Conservation (phyloP, 1,140 invertebrate genomes). For the Cydia fagiglandana region DNA sequence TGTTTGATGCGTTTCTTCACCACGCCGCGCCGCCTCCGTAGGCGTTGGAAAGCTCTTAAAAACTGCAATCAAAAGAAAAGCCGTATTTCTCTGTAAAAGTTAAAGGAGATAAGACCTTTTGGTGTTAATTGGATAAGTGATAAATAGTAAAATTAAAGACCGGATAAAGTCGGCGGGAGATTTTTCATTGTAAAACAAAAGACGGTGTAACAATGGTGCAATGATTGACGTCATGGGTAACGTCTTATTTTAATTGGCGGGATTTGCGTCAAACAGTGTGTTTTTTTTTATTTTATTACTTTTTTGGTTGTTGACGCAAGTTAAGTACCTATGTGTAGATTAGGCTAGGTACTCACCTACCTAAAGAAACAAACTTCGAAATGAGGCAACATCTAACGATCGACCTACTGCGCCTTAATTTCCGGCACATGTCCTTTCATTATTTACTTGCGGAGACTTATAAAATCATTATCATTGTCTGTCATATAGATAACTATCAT, state of each 20-base stretch:
- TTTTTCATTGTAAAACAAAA: slow-evolving; percentile 6
- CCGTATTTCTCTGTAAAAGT: neutral
- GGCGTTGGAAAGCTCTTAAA: slow-evolving; percentile 37
- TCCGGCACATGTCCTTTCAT: neutral
- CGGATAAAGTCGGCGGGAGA: slow-evolving; percentile 14
- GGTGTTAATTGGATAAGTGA: neutral
- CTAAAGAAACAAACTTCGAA: too few relatives aligned
- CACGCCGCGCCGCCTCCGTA: slow-evolving; percentile 33
- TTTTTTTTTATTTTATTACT: neutral
- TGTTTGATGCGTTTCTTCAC: neutral
- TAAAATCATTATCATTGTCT: neutral
- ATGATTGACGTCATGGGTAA: slow-evolving; percentile 20
- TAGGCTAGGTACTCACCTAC: too few relatives aligned
- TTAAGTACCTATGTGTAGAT: too few relatives aligned
- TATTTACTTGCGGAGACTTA: neutral
- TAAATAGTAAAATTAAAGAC: slow-evolving; percentile 8
- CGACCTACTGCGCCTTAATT: neutral
- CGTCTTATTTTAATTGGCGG: neutral
- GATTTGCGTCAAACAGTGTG: slow-evolving; percentile 12
- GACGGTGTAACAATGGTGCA: slow-evolving; percentile 19
- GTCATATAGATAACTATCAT: neutral
- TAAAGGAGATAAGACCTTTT: neutral
- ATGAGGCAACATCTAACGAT: neutral
- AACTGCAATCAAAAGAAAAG: neutral
- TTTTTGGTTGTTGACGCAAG: too few relatives aligned